Evolutionary conservation across 2,888 invertebrate species (phyloP), one percentile per base, ranked within the genome.

Genomic region (Phaedon cochleariae): DNA sequence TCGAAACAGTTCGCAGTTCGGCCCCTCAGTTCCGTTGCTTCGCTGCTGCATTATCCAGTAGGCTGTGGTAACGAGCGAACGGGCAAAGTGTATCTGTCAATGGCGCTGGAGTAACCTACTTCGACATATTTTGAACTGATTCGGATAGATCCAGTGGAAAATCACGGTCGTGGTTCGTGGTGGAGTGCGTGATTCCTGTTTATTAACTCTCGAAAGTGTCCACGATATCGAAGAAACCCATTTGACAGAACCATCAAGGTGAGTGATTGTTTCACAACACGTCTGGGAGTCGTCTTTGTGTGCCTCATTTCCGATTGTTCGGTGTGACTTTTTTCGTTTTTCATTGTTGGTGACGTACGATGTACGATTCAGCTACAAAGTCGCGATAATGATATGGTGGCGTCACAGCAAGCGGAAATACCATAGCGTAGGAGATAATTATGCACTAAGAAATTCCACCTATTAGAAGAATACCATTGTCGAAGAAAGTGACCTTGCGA

Each of bases 321-420:
- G 51, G 62, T 65, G 52, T 37, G 53, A 54, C 54, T 58, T 53
- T 58, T 65, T 61, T 52, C 58, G 58, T 55, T 55, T 55, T 31
- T 55, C 21, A 20, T 21, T 26, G 17, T 26, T 46, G 22, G 31
- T 64, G 64, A 64, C 64, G 64, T 59, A 63, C 10, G 31, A 41
- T 52, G 12, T 45, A 26, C 26, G 26, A 26, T 26, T 26, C 3
- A 51, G 37, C 57, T 63, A 41, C 62, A 63, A 58, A 52, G 52
- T 57, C 62, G 51, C 45, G 52, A 58, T 59, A 55, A 52, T 53
- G n/a, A 49, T 18, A 59, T 34, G 55, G 52, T 65, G 65, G 60
- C 68, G 68, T 68, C 68, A 68, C 58, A 58, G 52, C n/a, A n/a
- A 55, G 57, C 63, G 65, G 68, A 63, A 68, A 65, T 63, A 65